Evolutionary conservation across 2,888 invertebrate genomes (phyloP).

Genomic region (Dolomedes plantarius): DNA sequence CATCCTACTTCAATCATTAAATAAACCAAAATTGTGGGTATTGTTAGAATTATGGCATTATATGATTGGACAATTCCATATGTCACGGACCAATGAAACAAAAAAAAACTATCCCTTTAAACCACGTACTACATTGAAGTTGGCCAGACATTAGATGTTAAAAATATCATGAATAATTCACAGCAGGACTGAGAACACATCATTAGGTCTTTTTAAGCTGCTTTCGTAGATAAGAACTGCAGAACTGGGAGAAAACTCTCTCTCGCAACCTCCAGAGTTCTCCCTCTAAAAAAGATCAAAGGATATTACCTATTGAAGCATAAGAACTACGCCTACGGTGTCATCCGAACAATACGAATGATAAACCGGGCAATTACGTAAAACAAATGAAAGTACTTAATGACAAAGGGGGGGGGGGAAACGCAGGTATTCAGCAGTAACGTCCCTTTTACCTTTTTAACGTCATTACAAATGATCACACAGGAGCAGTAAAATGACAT

Average conservation of each 20-base stretch:
- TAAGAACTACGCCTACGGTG: slow-evolving; percentile 11
- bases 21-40: no score
- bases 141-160: not conserved
- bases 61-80: no score
- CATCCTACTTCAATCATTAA: no score
- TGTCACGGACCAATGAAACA: no score
- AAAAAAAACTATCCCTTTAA: no score
- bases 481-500: slow-evolving; percentile 34
- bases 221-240: slow-evolving; percentile 1
- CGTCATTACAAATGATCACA: slow-evolving; percentile 63
- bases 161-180: slow-evolving; percentile 55
- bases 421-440: slow-evolving; percentile 17
- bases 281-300: not conserved
- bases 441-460: slow-evolving; percentile 51
- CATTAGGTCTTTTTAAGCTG: slow-evolving; percentile 57
- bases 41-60: no score
- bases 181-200: not conserved
- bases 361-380: slow-evolving; percentile 67
- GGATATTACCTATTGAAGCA: slow-evolving; percentile 9
- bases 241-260: no score
- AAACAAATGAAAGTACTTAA: slow-evolving; percentile 71
- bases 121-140: no score
- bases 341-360: slow-evolving; percentile 35
- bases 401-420: slow-evolving; percentile 24
- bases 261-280: not conserved